Evolutionary conservation across 1,140 invertebrate species (phyloP).

Genomic region (Mycetomoellerius zeteki): DNA sequence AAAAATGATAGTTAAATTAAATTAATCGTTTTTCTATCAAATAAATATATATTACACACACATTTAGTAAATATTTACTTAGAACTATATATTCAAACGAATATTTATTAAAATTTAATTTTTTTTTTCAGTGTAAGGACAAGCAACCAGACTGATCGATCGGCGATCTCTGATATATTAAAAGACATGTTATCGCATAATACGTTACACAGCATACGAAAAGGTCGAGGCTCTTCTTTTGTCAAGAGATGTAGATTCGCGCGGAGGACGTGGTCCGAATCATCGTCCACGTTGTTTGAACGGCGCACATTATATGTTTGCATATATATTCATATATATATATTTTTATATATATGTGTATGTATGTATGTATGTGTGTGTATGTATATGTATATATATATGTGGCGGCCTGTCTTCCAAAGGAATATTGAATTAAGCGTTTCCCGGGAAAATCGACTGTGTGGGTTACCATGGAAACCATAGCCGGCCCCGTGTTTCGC

Average conservation of each 20-base stretch:
- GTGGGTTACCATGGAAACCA: constrained; percentile 66
- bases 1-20: no score
- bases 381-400: not conserved
- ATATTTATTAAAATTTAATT: no score
- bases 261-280: not conserved
- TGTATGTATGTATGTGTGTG: no score
- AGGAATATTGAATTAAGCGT: constrained; percentile 70
- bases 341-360: not conserved
- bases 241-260: constrained; percentile 35
- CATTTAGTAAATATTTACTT: no score
- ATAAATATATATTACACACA: no score
- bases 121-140: no score
- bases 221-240: constrained; percentile 9
- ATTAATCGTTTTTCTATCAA: no score
- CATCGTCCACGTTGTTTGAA: constrained; percentile 21
- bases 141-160: not conserved
- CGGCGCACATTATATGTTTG: constrained; percentile 53
- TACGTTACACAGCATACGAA: not conserved
- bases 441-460: constrained; percentile 71
- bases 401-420: constrained; percentile 48
- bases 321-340: constrained; percentile 7
- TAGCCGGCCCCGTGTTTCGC: constrained; percentile 59
- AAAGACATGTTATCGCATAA: not conserved
- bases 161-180: constrained; percentile 14
- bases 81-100: no score